A percentile compares a stretch with the other conserved stretches of the same genome.
These are phyloP conservation scores for Apamea sordens DNA, from an alignment of 2,888 invertebrate genomes.

Conservation along the genomic window DNA sequence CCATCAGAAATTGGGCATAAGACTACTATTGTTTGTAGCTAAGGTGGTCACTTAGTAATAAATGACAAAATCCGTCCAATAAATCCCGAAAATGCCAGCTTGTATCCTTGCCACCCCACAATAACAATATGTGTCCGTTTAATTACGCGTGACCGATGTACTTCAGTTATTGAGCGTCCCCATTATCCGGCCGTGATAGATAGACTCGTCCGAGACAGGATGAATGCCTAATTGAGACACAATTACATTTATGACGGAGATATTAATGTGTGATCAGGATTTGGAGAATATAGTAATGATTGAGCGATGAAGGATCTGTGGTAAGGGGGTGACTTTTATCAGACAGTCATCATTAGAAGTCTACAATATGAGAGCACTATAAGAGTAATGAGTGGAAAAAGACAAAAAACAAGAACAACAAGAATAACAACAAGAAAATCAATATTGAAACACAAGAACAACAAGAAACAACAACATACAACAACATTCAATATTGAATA, in stretches of 20 bases:
- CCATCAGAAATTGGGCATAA: neutral
- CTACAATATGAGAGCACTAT: neutral
- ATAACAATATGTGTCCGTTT: constrained; percentile 77
- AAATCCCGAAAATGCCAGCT: neutral
- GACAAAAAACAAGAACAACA: too few species aligned
- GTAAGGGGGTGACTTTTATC: neutral
- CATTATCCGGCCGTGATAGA: constrained; percentile 74
- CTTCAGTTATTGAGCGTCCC: constrained; percentile 81
- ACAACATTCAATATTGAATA: neutral
- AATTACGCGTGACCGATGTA: constrained; percentile 87
- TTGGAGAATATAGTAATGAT: constrained; percentile 14
- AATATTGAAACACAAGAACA: too few species aligned
- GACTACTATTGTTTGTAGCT: neutral
- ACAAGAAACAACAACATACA: too few species aligned
- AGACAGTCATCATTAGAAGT: neutral
- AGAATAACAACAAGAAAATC: too few species aligned
- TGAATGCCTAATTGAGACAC: constrained; percentile 60
- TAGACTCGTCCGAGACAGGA: constrained; percentile 54
- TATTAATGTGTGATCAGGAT: constrained; percentile 38
- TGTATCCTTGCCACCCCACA: constrained; percentile 69
- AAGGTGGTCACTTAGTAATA: neutral
- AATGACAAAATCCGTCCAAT: neutral
- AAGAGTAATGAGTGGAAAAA: neutral
- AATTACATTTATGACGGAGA: constrained; percentile 56
- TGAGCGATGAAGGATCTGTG: constrained; percentile 7